A percentile compares a stretch with the other conserved stretches of the same genome.
Evolutionary conservation across 2,113 vertebrate genomes (phyloP).

Genomic region (Gavialis gangeticus): DNA sequence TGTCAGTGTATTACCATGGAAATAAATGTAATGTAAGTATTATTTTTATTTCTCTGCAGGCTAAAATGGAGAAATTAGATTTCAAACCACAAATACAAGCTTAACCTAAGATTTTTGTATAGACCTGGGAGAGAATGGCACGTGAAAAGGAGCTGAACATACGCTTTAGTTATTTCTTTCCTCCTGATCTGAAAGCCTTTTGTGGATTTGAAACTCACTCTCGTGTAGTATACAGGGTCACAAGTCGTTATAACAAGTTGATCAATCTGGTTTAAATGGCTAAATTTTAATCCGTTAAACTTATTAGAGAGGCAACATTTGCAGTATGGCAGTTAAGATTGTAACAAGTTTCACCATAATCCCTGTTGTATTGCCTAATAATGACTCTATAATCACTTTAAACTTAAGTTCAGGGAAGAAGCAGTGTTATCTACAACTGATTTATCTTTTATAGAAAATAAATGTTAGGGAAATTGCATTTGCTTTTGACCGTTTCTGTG

Average conservation of each 20-base stretch:
- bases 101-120: not conserved
- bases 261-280: slow-evolving; percentile 52
- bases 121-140: not conserved
- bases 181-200: not conserved
- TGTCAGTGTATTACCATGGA: not conserved
- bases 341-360: not conserved
- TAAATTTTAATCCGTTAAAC: slow-evolving; percentile 69
- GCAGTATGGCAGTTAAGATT: not conserved
- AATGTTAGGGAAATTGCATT: too few relatives aligned
- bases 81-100: not conserved
- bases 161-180: not conserved
- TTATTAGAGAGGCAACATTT: slow-evolving; percentile 25
- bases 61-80: slow-evolving; percentile 16
- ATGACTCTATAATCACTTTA: accelerated
- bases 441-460: not conserved
- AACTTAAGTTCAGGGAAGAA: not conserved
- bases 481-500: too few relatives aligned
- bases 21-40: not conserved
- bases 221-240: slow-evolving; percentile 24
- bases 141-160: not conserved
- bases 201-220: not conserved
- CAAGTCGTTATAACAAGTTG: slow-evolving; percentile 26
- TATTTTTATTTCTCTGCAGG: not conserved
- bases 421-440: not conserved
- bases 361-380: not conserved